Conservation (phyloP, 2,113 vertebrate genomes). For the Ophthalmolycus amberensis region DNA sequence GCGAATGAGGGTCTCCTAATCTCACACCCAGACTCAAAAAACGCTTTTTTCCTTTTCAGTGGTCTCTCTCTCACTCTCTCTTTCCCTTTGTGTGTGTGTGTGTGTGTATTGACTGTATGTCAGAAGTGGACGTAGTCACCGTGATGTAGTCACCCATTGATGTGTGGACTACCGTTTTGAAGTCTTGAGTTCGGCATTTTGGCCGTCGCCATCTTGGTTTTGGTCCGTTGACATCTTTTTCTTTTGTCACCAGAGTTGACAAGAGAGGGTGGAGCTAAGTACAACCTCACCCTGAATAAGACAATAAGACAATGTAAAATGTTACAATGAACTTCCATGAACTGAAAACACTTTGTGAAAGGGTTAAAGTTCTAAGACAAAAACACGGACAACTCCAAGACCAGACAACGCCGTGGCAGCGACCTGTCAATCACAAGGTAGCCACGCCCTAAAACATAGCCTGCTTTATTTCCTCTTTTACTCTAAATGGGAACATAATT, state of each 20-base stretch:
- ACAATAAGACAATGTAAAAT: neutral
- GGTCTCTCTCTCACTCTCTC: neutral
- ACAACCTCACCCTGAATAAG: neutral
- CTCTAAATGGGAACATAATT: neutral
- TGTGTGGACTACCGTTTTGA: neutral
- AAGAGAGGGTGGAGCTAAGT: neutral
- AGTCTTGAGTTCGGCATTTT: neutral
- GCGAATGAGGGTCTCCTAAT: slow-evolving; percentile 80
- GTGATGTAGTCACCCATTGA: neutral
- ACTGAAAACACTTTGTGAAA: neutral
- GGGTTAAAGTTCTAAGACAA: neutral
- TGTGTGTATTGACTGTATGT: neutral
- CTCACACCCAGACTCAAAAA: slow-evolving; percentile 72
- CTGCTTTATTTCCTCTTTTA: neutral
- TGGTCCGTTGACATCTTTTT: neutral
- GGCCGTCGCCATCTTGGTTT: neutral
- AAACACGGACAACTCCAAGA: neutral
- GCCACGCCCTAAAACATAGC: neutral
- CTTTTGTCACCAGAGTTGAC: neutral
- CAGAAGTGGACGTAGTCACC: neutral
- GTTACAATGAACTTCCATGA: neutral
- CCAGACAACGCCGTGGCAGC: neutral
- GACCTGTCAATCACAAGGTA: too few relatives aligned
- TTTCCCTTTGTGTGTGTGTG: slow-evolving; percentile 38
- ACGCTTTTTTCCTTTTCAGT: slow-evolving; percentile 53